These are phyloP conservation scores for Andrena minutula DNA, from an alignment of 2,888 invertebrate species.

Conservation along the genomic window DNA sequence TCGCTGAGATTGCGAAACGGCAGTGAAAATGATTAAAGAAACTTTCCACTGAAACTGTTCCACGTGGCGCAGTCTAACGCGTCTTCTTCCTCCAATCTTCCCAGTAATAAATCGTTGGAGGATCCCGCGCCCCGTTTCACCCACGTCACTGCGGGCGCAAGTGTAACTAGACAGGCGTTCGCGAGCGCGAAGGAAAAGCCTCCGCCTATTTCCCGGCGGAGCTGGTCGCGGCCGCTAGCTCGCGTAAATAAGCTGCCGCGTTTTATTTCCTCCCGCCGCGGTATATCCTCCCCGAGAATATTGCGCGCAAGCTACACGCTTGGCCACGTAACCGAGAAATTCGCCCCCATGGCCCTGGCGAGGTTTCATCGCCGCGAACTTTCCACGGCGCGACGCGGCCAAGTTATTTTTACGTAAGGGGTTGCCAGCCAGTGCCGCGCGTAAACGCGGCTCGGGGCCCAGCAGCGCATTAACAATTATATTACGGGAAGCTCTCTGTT, in stretches of 20 bases:
- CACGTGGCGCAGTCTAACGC: background rate
- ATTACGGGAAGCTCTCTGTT: conserved; percentile 82
- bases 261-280: conserved; percentile 69
- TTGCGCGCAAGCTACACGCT: conserved; percentile 65
- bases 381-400: conserved; percentile 44
- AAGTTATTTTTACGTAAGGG: conserved; percentile 82
- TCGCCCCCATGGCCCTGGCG: conserved; percentile 48
- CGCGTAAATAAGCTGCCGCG: conserved; percentile 68
- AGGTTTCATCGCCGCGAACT: conserved; percentile 28
- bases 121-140: conserved; percentile 44
- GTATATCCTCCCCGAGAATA: conserved; percentile 67
- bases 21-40: background rate
- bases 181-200: conserved; percentile 41
- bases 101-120: conserved; percentile 47
- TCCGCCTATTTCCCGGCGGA: conserved; percentile 61
- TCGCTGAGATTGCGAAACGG: background rate
- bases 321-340: conserved; percentile 72
- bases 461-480: conserved; percentile 84
- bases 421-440: conserved; percentile 68
- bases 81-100: background rate
- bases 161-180: conserved; percentile 19
- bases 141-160: conserved; percentile 20
- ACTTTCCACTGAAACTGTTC: background rate
- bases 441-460: conserved; percentile 80
- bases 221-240: conserved; percentile 42